Base-by-base conservation (phyloP, 2,797 vertebrate genomes). In the Margarornis squamiger region DNA sequence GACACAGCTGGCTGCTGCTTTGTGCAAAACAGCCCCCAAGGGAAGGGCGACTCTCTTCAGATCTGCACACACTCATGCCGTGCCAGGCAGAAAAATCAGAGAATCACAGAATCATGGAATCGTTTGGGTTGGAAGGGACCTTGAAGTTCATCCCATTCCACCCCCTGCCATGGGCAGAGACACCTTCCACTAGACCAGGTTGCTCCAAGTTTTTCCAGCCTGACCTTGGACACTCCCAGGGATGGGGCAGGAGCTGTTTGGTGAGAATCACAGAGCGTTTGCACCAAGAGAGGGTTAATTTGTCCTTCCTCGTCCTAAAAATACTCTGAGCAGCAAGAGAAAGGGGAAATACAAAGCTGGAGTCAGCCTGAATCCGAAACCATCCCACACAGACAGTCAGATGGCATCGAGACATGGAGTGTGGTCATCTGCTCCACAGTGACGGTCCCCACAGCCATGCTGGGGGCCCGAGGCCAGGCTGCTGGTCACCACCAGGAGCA, bases 1-100 rank as follows among this genome's bases (percentile, higher is more conserved):
- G 94, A 95, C 90, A 74, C 96, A 96, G 58, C 90, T 96, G 96
- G 19, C 77, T 58, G 80, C 68, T 57, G 75, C 87, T 46, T 3
- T 12, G 73, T 55, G 80, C 83, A 12, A 0, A 89, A 7, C n/a
- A 89, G 41, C 46, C 10, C 85, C 48, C 23, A 4, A 21, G 91
- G 90, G 88, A 92, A 79, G 71, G 88, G 71, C 7, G 0, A 41
- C 2, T 62, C 41, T 45, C 57, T 4, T n/a, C 4, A 58, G 76
- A 80, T 84, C 58, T 3, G 51, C 71, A 58, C 49, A n/a, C 16
- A 9, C 23, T 74, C 54, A 8, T 29, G 18, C 30, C 3, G 1
- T 20, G 59, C 39, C 4, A 81, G n/a, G 51, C 43, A 26, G 4
- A 2, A 0, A 43, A 24, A 46, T 5, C 51, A 59, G 38, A 30